Conservation (phyloP, 2,113 vertebrate species). For the Neolamprologus sp. region DNA sequence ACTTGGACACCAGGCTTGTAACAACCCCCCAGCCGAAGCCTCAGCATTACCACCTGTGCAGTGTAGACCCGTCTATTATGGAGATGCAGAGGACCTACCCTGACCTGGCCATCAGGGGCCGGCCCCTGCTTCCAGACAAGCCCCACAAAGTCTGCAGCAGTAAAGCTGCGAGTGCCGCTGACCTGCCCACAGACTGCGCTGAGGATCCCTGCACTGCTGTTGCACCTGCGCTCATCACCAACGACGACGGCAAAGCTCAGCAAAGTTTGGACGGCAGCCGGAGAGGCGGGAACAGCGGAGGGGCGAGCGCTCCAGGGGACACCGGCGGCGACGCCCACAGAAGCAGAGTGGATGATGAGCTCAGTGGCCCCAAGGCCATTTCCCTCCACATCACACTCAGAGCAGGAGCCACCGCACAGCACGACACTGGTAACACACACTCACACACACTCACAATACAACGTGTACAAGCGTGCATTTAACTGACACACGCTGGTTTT, state of each 20-base stretch:
- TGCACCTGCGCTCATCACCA: too few species aligned
- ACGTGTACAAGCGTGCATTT: not conserved
- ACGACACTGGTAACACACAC: not conserved
- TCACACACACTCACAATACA: not conserved
- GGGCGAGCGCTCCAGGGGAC: not conserved
- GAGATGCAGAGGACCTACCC: slow-evolving; percentile 72
- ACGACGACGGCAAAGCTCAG: not conserved
- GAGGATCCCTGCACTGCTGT: not conserved
- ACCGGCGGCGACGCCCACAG: not conserved
- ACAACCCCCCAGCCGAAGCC: not conserved
- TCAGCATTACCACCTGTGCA: not conserved
- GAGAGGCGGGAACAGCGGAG: not conserved
- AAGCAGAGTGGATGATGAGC: not conserved
- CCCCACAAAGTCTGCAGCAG: slow-evolving; percentile 2
- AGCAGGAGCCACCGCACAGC: not conserved
- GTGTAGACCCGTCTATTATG: slow-evolving; percentile 54
- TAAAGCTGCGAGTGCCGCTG: not conserved
- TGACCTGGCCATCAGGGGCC: slow-evolving; percentile 73
- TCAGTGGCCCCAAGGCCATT: slow-evolving; percentile 58
- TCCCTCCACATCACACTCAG: slow-evolving; percentile 50
- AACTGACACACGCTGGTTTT: not conserved
- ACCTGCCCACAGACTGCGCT: not conserved
- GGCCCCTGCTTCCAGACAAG: slow-evolving; percentile 23
- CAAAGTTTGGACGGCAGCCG: not conserved
- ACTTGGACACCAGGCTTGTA: not conserved